Conservation (phyloP, 2,888 invertebrate species). For the Exocentrus adspersus region DNA sequence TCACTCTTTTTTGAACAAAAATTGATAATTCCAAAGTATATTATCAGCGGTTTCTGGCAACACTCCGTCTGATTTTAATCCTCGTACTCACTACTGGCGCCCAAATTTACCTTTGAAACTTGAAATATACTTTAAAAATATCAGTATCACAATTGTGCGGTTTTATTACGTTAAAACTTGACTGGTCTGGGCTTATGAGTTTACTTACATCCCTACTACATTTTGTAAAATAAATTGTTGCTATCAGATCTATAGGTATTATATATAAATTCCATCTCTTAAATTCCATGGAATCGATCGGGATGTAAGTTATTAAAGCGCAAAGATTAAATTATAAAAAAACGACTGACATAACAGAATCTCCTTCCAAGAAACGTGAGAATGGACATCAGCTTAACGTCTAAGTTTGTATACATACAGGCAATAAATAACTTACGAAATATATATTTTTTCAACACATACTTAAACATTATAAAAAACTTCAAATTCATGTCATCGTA, state of each 20-base stretch:
- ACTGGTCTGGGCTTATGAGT: neutral
- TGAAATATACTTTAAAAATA: slow-evolving; percentile 31
- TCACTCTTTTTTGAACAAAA: slow-evolving; percentile 51
- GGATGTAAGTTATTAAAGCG: too few relatives aligned
- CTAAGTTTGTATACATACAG: slow-evolving; percentile 5
- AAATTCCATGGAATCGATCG: neutral
- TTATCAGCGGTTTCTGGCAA: slow-evolving; percentile 9
- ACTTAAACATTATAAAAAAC: slow-evolving; percentile 27
- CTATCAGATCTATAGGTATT: too few relatives aligned
- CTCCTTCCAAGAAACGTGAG: neutral
- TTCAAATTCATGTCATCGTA: slow-evolving; percentile 35
- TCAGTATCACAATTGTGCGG: slow-evolving; percentile 43
- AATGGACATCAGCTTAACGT: neutral
- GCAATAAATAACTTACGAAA: slow-evolving; percentile 24
- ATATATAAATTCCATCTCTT: too few relatives aligned
- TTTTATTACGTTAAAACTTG: slow-evolving; percentile 30
- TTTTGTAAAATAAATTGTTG: neutral
- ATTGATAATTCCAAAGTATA: slow-evolving; percentile 38
- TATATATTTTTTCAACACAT: slow-evolving; percentile 35
- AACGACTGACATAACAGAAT: too few relatives aligned
- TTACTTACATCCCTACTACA: neutral
- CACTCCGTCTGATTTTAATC: too few relatives aligned
- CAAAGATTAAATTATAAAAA: neutral
- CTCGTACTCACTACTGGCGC: too few relatives aligned
- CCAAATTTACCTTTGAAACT: too few relatives aligned